These are phyloP conservation scores for Trichacis sp. DNA, from an alignment of 2,888 invertebrate genomes.

Conservation along the genomic window DNA sequence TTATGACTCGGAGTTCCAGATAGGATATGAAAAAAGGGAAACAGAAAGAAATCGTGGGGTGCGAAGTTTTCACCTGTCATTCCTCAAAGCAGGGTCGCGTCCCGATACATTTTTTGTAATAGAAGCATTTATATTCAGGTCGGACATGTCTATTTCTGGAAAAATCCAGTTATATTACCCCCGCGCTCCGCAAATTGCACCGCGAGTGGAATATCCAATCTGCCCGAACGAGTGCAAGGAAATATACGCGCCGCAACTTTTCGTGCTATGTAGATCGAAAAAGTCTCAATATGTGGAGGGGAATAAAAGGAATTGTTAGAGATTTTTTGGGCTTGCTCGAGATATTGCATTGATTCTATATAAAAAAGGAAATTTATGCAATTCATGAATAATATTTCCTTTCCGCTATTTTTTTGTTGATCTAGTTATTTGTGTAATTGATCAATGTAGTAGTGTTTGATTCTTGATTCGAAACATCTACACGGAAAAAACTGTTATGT, in stretches of 20 bases:
- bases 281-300: constrained; percentile 32
- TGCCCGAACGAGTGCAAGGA: constrained; percentile 29
- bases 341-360: constrained; percentile 4
- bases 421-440: no score
- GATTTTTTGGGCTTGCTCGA: constrained; percentile 21
- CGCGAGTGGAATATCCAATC: constrained; percentile 46
- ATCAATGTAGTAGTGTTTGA: no score
- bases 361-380: no score
- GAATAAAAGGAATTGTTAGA: constrained; percentile 42
- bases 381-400: no score
- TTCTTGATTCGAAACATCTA: no score
- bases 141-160: constrained; percentile 47
- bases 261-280: constrained; percentile 56
- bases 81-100: neutral
- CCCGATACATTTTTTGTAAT: constrained; percentile 49
- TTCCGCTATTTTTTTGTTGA: no score
- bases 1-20: no score
- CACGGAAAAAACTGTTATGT: no score
- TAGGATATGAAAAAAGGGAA: no score
- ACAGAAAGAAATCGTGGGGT: neutral
- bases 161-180: constrained; percentile 52
- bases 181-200: constrained; percentile 45
- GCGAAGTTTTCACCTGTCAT: constrained; percentile 1
- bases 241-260: constrained; percentile 32
- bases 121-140: constrained; percentile 62